Conservation (phyloP, 2,797 vertebrate species). For the Chrosomus eos region DNA sequence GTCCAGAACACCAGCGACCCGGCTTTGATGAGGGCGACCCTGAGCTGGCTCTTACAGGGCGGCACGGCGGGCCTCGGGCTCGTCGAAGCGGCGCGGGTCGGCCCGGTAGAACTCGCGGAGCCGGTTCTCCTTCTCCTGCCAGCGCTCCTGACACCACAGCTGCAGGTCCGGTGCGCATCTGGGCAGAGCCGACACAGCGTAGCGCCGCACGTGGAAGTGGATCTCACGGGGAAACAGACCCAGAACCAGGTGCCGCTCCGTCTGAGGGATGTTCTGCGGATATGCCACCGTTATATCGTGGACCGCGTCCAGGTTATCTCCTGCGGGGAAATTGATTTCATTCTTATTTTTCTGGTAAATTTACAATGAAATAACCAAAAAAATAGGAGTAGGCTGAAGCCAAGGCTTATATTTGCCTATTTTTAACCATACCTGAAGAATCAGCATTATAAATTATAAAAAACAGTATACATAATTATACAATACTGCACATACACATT, state of each 20-base stretch:
- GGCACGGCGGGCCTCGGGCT: slow-evolving; percentile 77
- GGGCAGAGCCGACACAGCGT: slow-evolving; percentile 83
- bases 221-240: slow-evolving; percentile 94
- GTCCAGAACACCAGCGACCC: slow-evolving; percentile 92
- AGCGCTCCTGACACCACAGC: slow-evolving; percentile 91
- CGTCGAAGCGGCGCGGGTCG: slow-evolving; percentile 79
- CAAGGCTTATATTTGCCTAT: too few relatives aligned
- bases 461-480: too few relatives aligned
- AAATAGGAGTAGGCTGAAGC: too few relatives aligned
- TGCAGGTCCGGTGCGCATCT: slow-evolving; percentile 80
- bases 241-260: slow-evolving; percentile 89
- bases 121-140: slow-evolving; percentile 92
- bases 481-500: too few relatives aligned
- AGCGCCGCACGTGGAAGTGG: slow-evolving; percentile 92
- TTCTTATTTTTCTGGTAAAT: too few relatives aligned
- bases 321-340: slow-evolving; percentile 75
- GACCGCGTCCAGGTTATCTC: slow-evolving; percentile 91
- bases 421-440: too few relatives aligned
- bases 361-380: too few relatives aligned
- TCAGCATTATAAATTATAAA: too few relatives aligned
- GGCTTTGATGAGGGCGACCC: slow-evolving; percentile 85
- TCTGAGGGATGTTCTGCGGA: slow-evolving; percentile 95
- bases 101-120: slow-evolving; percentile 86
- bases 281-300: slow-evolving; percentile 98
- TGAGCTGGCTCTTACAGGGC: slow-evolving; percentile 91